Evolutionary conservation across 2,113 vertebrate genomes (phyloP).

Genomic region (Orientallactaga bullata): DNA sequence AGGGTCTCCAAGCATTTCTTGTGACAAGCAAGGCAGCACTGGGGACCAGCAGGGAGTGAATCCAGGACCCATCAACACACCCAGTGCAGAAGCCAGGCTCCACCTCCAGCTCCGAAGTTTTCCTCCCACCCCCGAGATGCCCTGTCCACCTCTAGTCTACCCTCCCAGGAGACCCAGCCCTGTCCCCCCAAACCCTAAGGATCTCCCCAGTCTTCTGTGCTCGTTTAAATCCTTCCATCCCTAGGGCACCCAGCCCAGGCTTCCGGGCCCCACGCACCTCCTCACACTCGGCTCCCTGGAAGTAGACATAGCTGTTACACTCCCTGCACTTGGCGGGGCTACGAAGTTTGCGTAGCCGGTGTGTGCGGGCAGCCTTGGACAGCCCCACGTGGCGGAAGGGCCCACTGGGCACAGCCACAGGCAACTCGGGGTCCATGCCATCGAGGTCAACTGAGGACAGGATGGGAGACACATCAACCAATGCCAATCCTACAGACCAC

Average conservation of each 20-base stretch:
- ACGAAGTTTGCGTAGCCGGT: constrained; percentile 94
- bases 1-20: constrained; percentile 97
- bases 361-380: constrained; percentile 96
- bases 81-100: rapidly evolving
- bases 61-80: rapidly evolving
- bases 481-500: rapidly evolving
- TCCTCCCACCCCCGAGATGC: neutral
- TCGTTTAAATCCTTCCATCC: neutral
- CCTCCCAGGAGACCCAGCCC: too few species aligned
- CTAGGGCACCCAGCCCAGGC: too few species aligned
- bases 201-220: neutral
- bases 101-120: neutral
- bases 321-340: constrained; percentile 96
- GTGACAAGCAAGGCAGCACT: constrained; percentile 98
- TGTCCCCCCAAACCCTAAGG: neutral
- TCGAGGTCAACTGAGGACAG: constrained; percentile 90
- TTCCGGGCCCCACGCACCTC: constrained; percentile 87
- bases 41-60: neutral
- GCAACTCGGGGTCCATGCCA: constrained; percentile 89
- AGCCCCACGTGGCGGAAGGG: constrained; percentile 94
- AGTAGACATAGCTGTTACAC: constrained; percentile 98
- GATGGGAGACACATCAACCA: neutral
- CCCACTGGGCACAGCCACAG: constrained; percentile 88
- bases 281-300: constrained; percentile 98
- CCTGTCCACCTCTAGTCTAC: neutral